A percentile compares a stretch with the other conserved stretches of the same genome.
These are phyloP conservation scores for Cairina moschata DNA, from an alignment of 2,113 vertebrate genomes.

Conservation along the genomic window DNA sequence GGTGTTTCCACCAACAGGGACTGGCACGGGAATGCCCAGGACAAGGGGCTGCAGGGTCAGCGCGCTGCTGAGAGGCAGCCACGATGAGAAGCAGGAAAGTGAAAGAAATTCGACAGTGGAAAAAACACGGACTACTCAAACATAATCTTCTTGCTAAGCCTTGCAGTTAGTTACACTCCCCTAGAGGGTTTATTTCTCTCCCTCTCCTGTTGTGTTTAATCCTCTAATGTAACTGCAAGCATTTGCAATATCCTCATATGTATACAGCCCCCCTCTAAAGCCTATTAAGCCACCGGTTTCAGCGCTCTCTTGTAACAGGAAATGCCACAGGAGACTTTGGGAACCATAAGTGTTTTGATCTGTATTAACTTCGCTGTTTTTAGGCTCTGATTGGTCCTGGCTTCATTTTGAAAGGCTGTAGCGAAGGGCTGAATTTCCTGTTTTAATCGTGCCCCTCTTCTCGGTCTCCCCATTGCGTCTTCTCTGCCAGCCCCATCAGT, in stretches of 20 bases:
- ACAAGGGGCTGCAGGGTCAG: accelerated
- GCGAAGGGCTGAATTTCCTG: neutral
- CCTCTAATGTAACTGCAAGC: neutral
- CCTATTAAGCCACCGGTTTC: accelerated
- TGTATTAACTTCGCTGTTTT: accelerated
- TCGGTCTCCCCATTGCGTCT: accelerated
- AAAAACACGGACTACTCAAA: neutral
- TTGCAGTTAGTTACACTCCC: neutral
- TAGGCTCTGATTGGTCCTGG: neutral
- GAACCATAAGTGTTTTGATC: accelerated
- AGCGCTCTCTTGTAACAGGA: neutral
- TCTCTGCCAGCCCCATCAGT: accelerated
- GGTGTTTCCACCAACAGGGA: neutral
- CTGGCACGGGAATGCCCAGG: accelerated
- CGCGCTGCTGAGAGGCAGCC: accelerated
- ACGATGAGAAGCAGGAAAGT: neutral
- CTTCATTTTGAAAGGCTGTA: neutral
- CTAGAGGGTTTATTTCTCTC: neutral
- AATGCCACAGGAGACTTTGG: neutral
- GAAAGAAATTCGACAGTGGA: neutral
- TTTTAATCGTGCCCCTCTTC: neutral
- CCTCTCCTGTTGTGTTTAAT: neutral
- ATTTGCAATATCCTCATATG: neutral
- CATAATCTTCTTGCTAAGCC: neutral
- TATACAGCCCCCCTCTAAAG: neutral